A percentile compares a stretch with the other conserved stretches of the same genome.
These are phyloP conservation scores for Drosophila kanapiae DNA, from an alignment of 1,140 invertebrate genomes.

Conservation along the genomic window DNA sequence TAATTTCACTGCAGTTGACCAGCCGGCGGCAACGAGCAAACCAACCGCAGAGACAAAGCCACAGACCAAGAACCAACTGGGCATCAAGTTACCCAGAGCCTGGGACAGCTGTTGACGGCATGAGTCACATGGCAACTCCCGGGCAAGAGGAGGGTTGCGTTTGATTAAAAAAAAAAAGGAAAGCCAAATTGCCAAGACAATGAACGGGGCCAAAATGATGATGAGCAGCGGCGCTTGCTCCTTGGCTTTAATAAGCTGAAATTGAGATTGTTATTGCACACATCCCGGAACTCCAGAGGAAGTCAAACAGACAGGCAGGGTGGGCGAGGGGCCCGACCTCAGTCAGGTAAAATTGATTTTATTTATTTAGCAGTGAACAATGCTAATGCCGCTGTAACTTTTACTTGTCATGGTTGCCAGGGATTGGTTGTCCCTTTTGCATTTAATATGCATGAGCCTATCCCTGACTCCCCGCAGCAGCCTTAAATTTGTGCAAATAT, in stretches of 20 bases:
- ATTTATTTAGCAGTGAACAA: slow-evolving; percentile 74
- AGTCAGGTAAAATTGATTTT: slow-evolving; percentile 74
- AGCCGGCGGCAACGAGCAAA: slow-evolving; percentile 39
- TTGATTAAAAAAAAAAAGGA: slow-evolving; percentile 51
- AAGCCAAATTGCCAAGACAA: slow-evolving; percentile 36
- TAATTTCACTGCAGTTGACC: slow-evolving; percentile 55
- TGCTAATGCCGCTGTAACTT: slow-evolving; percentile 60
- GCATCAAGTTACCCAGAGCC: slow-evolving; percentile 38
- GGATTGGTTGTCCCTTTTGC: slow-evolving; percentile 29
- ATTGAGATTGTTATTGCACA: slow-evolving; percentile 73
- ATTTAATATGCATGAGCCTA: slow-evolving; percentile 72
- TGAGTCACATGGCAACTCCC: slow-evolving; percentile 43
- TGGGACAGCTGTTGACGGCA: slow-evolving; percentile 40
- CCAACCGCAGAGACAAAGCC: slow-evolving; percentile 46
- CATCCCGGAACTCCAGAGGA: slow-evolving; percentile 17
- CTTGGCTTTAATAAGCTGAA: slow-evolving; percentile 44
- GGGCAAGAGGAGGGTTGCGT: slow-evolving; percentile 4
- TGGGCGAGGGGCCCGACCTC: slow-evolving; percentile 6
- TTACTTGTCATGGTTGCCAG: slow-evolving; percentile 37
- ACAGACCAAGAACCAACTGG: slow-evolving; percentile 33
- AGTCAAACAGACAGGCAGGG: slow-evolving; percentile 16
- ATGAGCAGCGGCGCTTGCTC: slow-evolving; percentile 3
- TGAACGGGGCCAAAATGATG: slow-evolving; percentile 1
- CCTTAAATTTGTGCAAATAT: slow-evolving; percentile 13
- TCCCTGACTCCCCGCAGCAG: slow-evolving; percentile 7